These are phyloP conservation scores for Hypocryptadius cinnamomeus DNA, from an alignment of 2,113 vertebrate genomes.

Conservation along the genomic window DNA sequence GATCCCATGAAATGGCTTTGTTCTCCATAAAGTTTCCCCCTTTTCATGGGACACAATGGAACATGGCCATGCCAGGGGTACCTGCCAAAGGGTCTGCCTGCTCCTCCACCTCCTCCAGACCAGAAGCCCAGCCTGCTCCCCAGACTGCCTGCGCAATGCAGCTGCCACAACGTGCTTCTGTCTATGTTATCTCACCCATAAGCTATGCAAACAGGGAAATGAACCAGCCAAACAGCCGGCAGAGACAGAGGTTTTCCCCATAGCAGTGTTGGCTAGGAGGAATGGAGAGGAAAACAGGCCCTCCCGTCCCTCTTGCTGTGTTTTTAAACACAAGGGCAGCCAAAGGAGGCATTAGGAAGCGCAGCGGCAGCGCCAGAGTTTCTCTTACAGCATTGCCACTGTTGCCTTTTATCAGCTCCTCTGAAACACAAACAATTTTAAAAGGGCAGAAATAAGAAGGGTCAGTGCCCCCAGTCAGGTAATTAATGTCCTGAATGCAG, in stretches of 20 bases:
- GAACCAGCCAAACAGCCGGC: accelerated
- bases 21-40: background rate
- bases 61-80: accelerated
- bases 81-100: background rate
- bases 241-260: background rate
- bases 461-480: background rate
- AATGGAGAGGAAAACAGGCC: background rate
- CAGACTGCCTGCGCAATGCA: background rate
- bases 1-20: background rate
- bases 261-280: background rate
- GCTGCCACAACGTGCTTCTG: background rate
- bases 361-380: background rate
- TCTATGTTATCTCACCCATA: background rate
- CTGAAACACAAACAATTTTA: background rate
- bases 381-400: background rate
- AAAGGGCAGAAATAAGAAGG: background rate
- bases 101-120: background rate
- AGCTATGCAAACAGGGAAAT: background rate
- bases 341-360: background rate
- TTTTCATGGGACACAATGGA: accelerated
- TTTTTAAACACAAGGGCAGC: background rate
- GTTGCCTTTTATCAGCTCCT: background rate
- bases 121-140: background rate
- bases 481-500: conserved; percentile 1
- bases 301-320: background rate